Evolutionary conservation across 2,113 vertebrate genomes (phyloP), one percentile per base, ranked within the genome.

Genomic region (Centropristis striata): DNA sequence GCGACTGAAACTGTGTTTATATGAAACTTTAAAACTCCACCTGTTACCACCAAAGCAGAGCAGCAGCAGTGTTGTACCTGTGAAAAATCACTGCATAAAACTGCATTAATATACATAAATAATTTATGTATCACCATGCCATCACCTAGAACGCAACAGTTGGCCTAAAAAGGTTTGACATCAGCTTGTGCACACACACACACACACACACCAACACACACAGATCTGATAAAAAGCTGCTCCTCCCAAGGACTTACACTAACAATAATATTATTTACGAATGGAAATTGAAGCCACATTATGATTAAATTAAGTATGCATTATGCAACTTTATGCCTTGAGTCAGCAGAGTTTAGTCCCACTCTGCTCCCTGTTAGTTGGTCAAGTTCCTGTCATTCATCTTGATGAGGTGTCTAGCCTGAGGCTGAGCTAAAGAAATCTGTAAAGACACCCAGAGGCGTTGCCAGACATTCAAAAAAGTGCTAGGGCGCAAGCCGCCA

Each of bases 21-120:
- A 50, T 39, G 10, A 44, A 59, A 71, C 28, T 36, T 81, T 44
- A 50, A 65, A 67, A 18, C 42, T 70, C 74, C 47, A 77, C 63
- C 71, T 50, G 75, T 68, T 68, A 55, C 2, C 67, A 68, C 27
- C 58, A 46, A 36, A 72, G 37, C 25, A 39, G 3, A 10, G 23
- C 1, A 1, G 37, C 5, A 44, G 65, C 54, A 60, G 44, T 5
- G 51, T 18, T 76, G 84, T 81, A 58, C 72, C 60, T 65, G 84
- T 84, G 81, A 80, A 80, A 75, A 88, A 32, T 71, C 57, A 41
- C 84, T 73, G 84, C 59, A 83, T 80, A 75, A 85, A 75, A 73
- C 15, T 44, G 73, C 67, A 60, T 75, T 61, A 77, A 83, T 75
- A 42, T 44, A 32, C 71, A 79, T 69, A 27, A 84, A 73, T 71